Evolutionary conservation across 2,113 vertebrate species (phyloP).

Genomic region (Pygathrix nemaeus): DNA sequence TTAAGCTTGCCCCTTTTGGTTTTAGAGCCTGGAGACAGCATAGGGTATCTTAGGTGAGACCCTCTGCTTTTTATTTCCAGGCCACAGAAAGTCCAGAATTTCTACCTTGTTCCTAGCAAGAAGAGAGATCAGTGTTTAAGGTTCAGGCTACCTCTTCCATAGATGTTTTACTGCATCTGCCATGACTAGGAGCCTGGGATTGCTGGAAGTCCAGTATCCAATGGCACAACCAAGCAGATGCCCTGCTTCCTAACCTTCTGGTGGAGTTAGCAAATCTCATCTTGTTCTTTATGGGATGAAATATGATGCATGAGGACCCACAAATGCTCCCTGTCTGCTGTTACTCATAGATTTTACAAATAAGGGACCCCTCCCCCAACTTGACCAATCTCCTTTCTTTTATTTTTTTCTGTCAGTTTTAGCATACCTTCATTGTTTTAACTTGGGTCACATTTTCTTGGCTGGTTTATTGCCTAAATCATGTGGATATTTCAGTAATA

Average conservation of each 20-base stretch:
- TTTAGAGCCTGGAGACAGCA: not conserved
- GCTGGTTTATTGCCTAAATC: conserved; percentile 44
- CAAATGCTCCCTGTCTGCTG: not conserved
- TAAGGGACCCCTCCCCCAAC: not conserved
- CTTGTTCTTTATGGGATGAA: not conserved
- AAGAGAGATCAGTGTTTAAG: not conserved
- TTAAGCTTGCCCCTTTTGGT: not conserved
- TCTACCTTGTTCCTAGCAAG: not conserved
- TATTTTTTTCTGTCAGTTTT: not conserved
- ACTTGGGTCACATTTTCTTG: conserved; percentile 36
- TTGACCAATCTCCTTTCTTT: not conserved
- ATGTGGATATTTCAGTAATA: conserved; percentile 57
- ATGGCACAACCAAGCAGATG: not conserved
- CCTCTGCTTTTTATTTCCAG: not conserved
- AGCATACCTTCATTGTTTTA: not conserved
- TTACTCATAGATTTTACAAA: not conserved
- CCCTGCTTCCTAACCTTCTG: not conserved
- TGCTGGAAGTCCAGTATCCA: not conserved
- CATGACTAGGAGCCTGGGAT: not conserved
- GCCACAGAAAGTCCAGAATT: not conserved
- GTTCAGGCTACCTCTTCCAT: not conserved
- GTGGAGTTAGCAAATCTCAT: no score
- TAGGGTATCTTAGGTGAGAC: not conserved
- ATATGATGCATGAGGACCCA: not conserved
- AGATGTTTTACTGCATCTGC: not conserved